Conservation (phyloP, 2,888 invertebrate genomes). For the Nemotelus nigrinus region DNA sequence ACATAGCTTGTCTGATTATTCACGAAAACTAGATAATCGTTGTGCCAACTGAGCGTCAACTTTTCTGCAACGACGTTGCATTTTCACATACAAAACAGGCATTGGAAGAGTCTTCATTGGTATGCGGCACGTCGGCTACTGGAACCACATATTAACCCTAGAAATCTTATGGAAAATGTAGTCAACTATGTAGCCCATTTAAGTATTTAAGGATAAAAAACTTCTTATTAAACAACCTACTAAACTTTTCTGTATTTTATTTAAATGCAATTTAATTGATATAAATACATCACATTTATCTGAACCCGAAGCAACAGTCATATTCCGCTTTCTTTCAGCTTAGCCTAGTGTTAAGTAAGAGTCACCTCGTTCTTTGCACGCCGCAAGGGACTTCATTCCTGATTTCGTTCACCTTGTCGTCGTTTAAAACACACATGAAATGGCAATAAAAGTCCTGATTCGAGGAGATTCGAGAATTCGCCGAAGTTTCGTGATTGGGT, state of each 20-base stretch:
- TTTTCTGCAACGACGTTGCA: background rate
- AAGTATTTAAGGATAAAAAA: background rate
- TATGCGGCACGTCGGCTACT: background rate
- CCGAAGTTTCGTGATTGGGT: conserved; percentile 43
- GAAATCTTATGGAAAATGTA: background rate
- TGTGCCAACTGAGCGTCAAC: conserved; percentile 30
- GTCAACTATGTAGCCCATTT: background rate
- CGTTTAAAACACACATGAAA: conserved; percentile 33
- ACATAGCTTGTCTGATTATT: conserved; percentile 43
- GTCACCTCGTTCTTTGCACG: background rate
- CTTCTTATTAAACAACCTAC: no score
- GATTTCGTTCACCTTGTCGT: conserved; percentile 9
- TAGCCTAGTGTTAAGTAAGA: background rate
- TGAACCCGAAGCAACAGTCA: no score
- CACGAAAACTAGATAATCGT: conserved; percentile 39
- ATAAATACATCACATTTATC: no score
- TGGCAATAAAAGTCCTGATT: conserved; percentile 35
- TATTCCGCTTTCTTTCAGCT: no score
- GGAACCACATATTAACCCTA: background rate
- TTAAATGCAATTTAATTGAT: no score
- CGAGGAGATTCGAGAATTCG: conserved; percentile 36
- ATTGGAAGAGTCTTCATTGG: background rate
- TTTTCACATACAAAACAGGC: conserved; percentile 23
- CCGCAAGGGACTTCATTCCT: background rate
- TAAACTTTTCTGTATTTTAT: no score